Evolutionary conservation across 2,888 invertebrate species (phyloP), one percentile per base, ranked within the genome.

Genomic region (Priocnemis perturbator): DNA sequence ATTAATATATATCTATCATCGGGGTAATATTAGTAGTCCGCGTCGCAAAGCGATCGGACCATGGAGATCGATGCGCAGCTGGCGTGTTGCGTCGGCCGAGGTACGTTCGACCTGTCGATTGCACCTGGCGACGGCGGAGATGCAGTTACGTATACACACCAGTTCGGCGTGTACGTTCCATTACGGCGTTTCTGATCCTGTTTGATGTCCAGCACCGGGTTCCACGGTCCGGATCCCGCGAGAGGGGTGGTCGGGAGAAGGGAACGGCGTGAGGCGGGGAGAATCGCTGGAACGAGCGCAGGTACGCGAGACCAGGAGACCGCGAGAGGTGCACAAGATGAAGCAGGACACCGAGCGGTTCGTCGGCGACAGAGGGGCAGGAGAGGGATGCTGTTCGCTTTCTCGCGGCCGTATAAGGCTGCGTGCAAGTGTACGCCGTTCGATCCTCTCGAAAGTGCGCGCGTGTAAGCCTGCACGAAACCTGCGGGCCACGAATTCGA

Each of bases 351-450:
- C 3, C 3, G 26, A 26, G 26, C 3, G 7, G 26, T 3, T 26
- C 3, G 26, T 26, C 7, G 26, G 7, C 3, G 26, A 4, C 37
- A 23, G 56, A 20, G 47, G 44, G 19, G 52, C 15, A 57, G 30
- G 60, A 44, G 44, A 44, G 56, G 53, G 52, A 53, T 61, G 47
- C 57, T 50, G 71, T 67, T 69, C 65, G 79, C 73, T 79, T 75
- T 77, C 76, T 73, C 77, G 79, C 63, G 67, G 71, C 79, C 79
- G 79, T 79, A 79, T 79, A 79, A 76, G 79, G 79, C 63, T 61
- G 69, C 75, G 74, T 66, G 72, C 73, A 60, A 63, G 50, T 45
- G 57, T 14, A 23, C 60, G 20, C 9, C 48, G 9, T 65, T 67
- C 64, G 67, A 60, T 53, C 59, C 23, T 23, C 58, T 53, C 53